Base-by-base conservation (phyloP, 2,888 invertebrate species). In the Diabrotica balteata region DNA sequence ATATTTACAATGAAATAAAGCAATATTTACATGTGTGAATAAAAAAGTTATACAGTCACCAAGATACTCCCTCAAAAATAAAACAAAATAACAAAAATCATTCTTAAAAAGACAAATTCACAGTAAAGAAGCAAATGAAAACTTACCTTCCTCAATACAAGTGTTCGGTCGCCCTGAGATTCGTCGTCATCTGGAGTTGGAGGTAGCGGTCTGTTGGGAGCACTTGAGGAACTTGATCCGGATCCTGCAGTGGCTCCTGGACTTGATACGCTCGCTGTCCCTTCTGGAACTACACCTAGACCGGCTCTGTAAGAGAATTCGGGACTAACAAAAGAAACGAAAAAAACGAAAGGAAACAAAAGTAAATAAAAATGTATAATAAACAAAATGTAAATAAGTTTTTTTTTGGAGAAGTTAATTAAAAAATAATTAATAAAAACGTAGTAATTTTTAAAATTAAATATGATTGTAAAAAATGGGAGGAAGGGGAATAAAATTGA, bases 141-240 rank as follows among this genome's bases (percentile, higher is more conserved):
- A 90, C 94, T 91, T 85, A 96, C 96, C 90, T 95, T 89, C 86
- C 95, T 91, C 89, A 95, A 92, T 81, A 96, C 95, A 84, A 97
- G 90, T 67, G 96, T 97, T 80, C 94, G 90, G 84, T 96, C 96
- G 66, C 93, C 91, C 78, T 85, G 85, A 71, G 87, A 86, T 79
- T 88, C 88, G 83, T 95, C 94, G 81, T 97, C 96, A 83, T 96
- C 96, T 51, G 97, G 97, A 62, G 97, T 97, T 60, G 97, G 97
- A 66, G 97, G 97, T 80, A 97, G 87, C 62, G 97, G 97, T 76
- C 96, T 89, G 82, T 96, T 96, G 70, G 96, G 96, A 76, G 95
- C 93, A 64, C 92, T 91, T 66, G 91, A 91, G 63, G 92, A 91
- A 67, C 91, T 91, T 5, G 80, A 76, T 45, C 73, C 71, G 7